Percentiles rank a stretch among this genome's conserved stretches.
These are phyloP conservation scores for Microctonus hyperodae DNA, from an alignment of 2,888 invertebrate species.

Conservation along the genomic window DNA sequence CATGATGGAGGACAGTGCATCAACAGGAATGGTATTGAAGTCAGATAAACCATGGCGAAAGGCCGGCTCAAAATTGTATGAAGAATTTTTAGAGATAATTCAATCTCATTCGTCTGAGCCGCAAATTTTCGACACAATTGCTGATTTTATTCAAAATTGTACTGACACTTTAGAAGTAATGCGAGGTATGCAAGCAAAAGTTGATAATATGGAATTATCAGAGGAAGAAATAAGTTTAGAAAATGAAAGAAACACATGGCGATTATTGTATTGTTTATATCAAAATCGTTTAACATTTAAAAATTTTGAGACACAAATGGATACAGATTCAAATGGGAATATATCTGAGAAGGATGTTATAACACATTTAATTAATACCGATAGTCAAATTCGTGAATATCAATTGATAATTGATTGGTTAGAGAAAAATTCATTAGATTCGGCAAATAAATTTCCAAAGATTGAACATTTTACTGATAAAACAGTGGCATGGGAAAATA, in stretches of 20 bases:
- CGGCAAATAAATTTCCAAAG: conserved; percentile 62
- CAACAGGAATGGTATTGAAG: conserved; percentile 56
- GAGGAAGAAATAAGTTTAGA: conserved; percentile 66
- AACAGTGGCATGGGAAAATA: conserved; percentile 91
- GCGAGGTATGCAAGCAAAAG: conserved; percentile 59
- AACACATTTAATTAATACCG: conserved; percentile 67
- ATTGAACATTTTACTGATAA: conserved; percentile 81
- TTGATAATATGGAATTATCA: conserved; percentile 51
- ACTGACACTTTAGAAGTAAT: conserved; percentile 68
- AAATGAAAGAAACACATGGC: conserved; percentile 90
- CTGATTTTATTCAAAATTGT: conserved; percentile 72
- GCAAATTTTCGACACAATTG: conserved; percentile 68
- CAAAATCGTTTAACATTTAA: conserved; percentile 74
- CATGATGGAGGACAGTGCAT: conserved; percentile 58
- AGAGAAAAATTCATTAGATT: conserved; percentile 78
- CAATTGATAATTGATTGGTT: conserved; percentile 94
- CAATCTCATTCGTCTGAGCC: conserved; percentile 54
- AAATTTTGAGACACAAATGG: conserved; percentile 47
- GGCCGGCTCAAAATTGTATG: conserved; percentile 51
- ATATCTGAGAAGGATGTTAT: conserved; percentile 71
- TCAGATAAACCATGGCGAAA: conserved; percentile 56
- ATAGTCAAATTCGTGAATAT: conserved; percentile 70
- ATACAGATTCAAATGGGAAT: conserved; percentile 46
- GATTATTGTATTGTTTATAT: conserved; percentile 81
- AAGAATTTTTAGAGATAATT: conserved; percentile 57